phyloP scores from a whole-genome alignment of 1,140 invertebrate genomes.

The Wiebesia pumilae region DNA sequence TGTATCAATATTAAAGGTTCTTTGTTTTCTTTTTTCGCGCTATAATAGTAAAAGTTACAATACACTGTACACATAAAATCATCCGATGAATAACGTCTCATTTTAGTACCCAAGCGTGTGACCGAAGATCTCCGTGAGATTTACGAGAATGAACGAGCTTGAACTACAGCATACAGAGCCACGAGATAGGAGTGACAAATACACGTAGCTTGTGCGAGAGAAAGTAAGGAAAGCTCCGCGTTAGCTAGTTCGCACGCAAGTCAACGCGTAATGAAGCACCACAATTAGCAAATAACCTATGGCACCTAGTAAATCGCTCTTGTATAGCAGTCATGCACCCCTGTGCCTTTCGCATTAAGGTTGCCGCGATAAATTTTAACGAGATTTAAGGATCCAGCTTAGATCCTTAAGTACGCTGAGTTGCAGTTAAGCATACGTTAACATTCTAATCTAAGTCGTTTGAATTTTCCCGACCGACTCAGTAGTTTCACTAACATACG shows the following conservation, averaged over 20 bases:
- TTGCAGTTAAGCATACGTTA: background rate
- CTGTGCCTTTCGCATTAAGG: background rate
- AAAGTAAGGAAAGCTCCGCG: constrained; percentile 26
- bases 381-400: background rate
- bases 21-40: background rate
- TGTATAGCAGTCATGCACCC: background rate
- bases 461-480: background rate
- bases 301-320: background rate
- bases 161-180: background rate
- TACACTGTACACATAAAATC: background rate
- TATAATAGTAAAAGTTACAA: background rate
- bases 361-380: constrained; percentile 13
- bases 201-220: background rate
- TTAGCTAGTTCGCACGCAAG: constrained; percentile 58
- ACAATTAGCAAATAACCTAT: constrained; percentile 61
- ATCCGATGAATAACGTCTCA: background rate
- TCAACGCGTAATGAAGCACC: constrained; percentile 57
- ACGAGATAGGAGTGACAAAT: background rate
- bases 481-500: no score
- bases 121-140: background rate
- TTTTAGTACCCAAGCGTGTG: background rate
- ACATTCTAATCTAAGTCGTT: background rate
- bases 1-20: no score
- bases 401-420: background rate
- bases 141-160: background rate